These are phyloP conservation scores for Prenolepis imparis DNA, from an alignment of 2,888 invertebrate species.

Conservation along the genomic window DNA sequence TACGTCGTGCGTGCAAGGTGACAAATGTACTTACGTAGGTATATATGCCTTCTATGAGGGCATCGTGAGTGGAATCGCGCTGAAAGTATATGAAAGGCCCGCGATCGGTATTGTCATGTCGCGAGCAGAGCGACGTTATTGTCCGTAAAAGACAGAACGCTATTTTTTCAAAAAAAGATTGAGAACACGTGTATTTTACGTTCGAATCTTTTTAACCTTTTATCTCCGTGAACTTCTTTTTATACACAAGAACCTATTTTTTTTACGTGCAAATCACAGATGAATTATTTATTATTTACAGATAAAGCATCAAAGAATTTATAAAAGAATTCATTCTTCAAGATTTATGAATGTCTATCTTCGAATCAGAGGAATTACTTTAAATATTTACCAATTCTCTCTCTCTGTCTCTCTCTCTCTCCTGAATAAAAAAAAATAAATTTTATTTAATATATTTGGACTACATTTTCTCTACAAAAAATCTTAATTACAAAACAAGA, in stretches of 20 bases:
- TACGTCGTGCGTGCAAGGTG: conserved; percentile 20
- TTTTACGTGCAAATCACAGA: neutral
- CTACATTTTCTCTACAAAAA: neutral
- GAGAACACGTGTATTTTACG: neutral
- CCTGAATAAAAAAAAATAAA: neutral
- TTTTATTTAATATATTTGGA: neutral
- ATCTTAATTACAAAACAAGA: neutral
- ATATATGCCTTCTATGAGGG: neutral
- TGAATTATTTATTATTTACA: conserved; percentile 37
- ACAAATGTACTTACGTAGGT: neutral
- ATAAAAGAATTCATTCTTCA: neutral
- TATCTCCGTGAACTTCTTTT: conserved; percentile 19
- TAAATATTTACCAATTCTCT: neutral
- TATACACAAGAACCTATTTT: conserved; percentile 16
- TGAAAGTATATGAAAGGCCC: conserved; percentile 19
- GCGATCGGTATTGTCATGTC: conserved; percentile 27
- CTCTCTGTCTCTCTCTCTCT: too few relatives aligned
- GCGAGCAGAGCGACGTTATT: conserved; percentile 18
- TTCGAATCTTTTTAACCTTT: conserved; percentile 8
- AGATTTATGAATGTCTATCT: neutral
- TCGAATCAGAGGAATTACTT: neutral
- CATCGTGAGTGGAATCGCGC: conserved; percentile 40
- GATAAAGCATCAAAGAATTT: neutral
- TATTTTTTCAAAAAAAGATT: conserved; percentile 16
- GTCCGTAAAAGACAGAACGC: conserved; percentile 10